These are phyloP conservation scores for Martes martes DNA, from an alignment of 2,113 vertebrate genomes.

Conservation along the genomic window DNA sequence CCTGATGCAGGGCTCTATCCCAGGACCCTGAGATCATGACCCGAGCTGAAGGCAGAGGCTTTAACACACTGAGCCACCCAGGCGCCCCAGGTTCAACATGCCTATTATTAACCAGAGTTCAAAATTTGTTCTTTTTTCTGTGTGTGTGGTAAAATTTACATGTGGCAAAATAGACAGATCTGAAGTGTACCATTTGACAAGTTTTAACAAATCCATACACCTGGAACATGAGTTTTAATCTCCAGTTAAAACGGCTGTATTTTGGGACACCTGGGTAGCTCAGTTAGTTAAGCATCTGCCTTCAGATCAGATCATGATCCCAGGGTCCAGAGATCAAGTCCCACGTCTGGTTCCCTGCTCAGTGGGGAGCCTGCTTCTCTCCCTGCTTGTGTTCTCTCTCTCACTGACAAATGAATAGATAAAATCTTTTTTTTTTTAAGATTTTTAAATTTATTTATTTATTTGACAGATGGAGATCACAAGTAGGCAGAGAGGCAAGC, in stretches of 20 bases:
- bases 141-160: neutral
- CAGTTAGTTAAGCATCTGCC: neutral
- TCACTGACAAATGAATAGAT: neutral
- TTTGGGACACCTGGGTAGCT: neutral
- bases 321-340: neutral
- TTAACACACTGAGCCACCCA: too few species aligned
- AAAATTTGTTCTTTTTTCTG: neutral
- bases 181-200: neutral
- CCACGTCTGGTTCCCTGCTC: too few species aligned
- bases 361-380: too few species aligned
- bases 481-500: too few species aligned
- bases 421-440: neutral
- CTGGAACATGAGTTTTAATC: neutral
- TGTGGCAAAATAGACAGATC: neutral
- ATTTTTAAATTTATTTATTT: too few species aligned
- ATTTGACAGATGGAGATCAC: too few species aligned
- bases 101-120: neutral
- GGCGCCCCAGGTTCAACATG: neutral
- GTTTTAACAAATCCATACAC: neutral
- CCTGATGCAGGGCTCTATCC: too few species aligned
- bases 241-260: neutral
- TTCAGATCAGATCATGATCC: neutral
- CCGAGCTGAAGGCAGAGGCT: too few species aligned
- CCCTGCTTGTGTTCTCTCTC: neutral
- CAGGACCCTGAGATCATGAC: too few species aligned